A percentile compares a stretch with the other conserved stretches of the same genome.
Evolutionary conservation across 2,797 vertebrate species (phyloP).

Genomic region (Tenualosa ilisha): DNA sequence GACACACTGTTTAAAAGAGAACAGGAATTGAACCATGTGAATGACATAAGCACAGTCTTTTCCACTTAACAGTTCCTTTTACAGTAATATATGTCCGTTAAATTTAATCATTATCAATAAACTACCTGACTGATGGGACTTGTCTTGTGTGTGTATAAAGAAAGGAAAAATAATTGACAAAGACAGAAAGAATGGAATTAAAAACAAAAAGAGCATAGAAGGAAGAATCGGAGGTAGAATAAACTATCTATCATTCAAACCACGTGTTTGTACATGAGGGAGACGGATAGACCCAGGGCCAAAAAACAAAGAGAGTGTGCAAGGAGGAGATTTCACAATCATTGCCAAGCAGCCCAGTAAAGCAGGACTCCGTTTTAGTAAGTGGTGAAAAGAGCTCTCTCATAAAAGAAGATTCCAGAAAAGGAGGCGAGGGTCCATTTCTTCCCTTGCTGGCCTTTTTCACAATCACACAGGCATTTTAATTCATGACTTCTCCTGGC

Average conservation of each 20-base stretch:
- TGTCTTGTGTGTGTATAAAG: too few species aligned
- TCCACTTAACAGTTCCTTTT: background rate
- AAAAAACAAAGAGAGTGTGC: background rate
- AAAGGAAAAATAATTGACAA: too few species aligned
- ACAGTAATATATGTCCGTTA: background rate
- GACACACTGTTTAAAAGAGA: background rate
- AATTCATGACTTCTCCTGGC: conserved; percentile 16
- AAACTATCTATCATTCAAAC: background rate
- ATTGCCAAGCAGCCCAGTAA: conserved; percentile 4
- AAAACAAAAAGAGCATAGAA: background rate
- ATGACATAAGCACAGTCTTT: background rate
- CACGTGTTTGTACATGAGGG: background rate
- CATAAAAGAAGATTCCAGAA: conserved; percentile 20
- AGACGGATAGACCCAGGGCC: background rate
- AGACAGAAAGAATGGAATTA: background rate
- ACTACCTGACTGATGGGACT: background rate
- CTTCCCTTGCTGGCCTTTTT: background rate
- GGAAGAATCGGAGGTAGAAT: background rate
- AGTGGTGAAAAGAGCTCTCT: background rate
- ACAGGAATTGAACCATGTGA: background rate
- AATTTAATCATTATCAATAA: background rate
- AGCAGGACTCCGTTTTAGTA: background rate
- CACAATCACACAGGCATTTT: conserved; percentile 18
- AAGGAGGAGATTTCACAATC: conserved; percentile 1
- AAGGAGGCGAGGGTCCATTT: background rate